Evolutionary conservation across 2,797 vertebrate genomes (phyloP).

Genomic region (Adrianichthys oophorus): DNA sequence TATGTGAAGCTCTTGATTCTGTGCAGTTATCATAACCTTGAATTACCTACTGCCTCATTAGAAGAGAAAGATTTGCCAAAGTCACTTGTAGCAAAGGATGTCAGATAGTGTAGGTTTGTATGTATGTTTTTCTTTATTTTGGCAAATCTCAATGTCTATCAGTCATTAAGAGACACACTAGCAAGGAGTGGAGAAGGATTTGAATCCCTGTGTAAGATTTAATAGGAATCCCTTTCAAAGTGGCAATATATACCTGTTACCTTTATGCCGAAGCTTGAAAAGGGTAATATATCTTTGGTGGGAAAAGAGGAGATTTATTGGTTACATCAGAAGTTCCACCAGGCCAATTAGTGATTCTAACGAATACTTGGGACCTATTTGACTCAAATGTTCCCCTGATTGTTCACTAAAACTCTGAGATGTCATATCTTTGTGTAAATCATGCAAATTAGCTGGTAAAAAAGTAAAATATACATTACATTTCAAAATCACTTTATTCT

Average conservation of each 20-base stretch:
- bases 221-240: neutral
- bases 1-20: slow-evolving; percentile 34
- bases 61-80: slow-evolving; percentile 53
- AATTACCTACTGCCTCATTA: slow-evolving; percentile 49
- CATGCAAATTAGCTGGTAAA: neutral
- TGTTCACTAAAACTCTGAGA: slow-evolving; percentile 6
- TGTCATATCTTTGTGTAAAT: neutral
- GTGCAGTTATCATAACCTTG: slow-evolving; percentile 51
- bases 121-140: slow-evolving; percentile 35
- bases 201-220: slow-evolving; percentile 14
- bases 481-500: slow-evolving; percentile 2
- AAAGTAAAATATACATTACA: slow-evolving; percentile 16
- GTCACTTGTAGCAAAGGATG: slow-evolving; percentile 60
- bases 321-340: slow-evolving; percentile 20
- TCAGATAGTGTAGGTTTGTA: slow-evolving; percentile 49
- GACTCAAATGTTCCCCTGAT: slow-evolving; percentile 24
- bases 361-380: slow-evolving; percentile 27
- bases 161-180: slow-evolving; percentile 52
- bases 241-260: neutral
- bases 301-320: slow-evolving; percentile 19
- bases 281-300: slow-evolving; percentile 2
- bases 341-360: slow-evolving; percentile 18
- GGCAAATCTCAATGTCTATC: slow-evolving; percentile 55
- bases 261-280: neutral
- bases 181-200: slow-evolving; percentile 11